These are phyloP conservation scores for Drosophila ezoana DNA, from an alignment of 2,888 invertebrate species.

Conservation along the genomic window DNA sequence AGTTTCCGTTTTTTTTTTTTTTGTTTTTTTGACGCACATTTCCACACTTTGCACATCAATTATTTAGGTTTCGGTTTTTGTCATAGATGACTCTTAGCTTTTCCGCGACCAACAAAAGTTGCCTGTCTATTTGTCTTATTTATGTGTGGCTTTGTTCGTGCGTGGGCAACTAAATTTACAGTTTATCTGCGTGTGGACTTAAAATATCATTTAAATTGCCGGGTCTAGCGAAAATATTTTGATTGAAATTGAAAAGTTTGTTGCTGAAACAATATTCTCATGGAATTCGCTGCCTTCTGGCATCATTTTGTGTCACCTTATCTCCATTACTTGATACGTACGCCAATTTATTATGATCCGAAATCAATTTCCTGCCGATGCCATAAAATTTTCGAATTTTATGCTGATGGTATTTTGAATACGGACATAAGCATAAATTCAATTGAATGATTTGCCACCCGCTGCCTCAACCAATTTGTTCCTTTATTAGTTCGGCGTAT, in stretches of 20 bases:
- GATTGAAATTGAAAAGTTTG: slow-evolving; percentile 12
- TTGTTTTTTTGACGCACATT: slow-evolving; percentile 51
- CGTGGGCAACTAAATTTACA: slow-evolving; percentile 35
- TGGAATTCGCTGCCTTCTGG: background rate
- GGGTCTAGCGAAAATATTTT: slow-evolving; percentile 19
- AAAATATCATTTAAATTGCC: slow-evolving; percentile 29
- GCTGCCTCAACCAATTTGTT: slow-evolving; percentile 36
- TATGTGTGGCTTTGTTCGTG: slow-evolving; percentile 25
- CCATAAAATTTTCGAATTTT: slow-evolving; percentile 22
- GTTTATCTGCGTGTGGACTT: slow-evolving; percentile 31
- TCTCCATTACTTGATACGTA: slow-evolving; percentile 1
- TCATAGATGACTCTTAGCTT: slow-evolving; percentile 20
- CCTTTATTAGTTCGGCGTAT: slow-evolving; percentile 15
- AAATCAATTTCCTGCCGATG: slow-evolving; percentile 36
- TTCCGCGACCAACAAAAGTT: slow-evolving; percentile 1
- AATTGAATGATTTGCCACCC: slow-evolving; percentile 53
- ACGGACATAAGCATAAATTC: slow-evolving; percentile 34
- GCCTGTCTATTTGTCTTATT: slow-evolving; percentile 24
- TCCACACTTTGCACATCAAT: slow-evolving; percentile 66
- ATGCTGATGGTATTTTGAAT: slow-evolving; percentile 33
- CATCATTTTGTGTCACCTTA: slow-evolving; percentile 22
- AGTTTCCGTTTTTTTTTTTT: slow-evolving; percentile 49
- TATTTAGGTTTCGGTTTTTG: slow-evolving; percentile 50
- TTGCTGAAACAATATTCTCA: slow-evolving; percentile 1
- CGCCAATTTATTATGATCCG: slow-evolving; percentile 24